Conservation (phyloP, 2,888 invertebrate genomes). For the Orthonychiurus folsomi region DNA sequence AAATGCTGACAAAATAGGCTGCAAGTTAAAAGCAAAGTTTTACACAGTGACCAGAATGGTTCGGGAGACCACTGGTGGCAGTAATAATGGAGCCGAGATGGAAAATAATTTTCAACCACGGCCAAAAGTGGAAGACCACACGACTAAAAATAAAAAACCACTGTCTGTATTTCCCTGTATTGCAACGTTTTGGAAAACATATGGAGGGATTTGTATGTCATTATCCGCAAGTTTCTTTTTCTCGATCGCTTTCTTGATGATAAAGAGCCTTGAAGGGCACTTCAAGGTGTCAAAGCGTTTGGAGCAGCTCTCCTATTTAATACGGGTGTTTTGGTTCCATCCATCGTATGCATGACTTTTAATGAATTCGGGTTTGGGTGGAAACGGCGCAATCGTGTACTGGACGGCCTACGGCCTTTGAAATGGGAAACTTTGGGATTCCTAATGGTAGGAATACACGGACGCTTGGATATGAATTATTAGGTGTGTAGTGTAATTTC, state of each 20-base stretch:
- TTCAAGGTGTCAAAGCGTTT: slow-evolving; percentile 7
- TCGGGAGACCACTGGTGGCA: too few species aligned
- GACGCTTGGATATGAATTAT: not conserved
- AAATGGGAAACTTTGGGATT: not conserved
- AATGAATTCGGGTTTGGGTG: slow-evolving; percentile 6
- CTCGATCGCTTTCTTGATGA: slow-evolving; percentile 7
- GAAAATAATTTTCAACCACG: too few species aligned
- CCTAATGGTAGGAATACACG: slow-evolving; percentile 4
- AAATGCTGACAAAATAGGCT: too few species aligned
- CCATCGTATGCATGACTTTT: not conserved
- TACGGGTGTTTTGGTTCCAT: slow-evolving; percentile 7
- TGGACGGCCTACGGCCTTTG: not conserved
- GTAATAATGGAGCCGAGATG: too few species aligned
- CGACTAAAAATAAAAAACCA: too few species aligned
- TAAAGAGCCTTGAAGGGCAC: slow-evolving; percentile 5
- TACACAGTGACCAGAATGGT: too few species aligned
- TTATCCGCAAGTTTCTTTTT: slow-evolving; percentile 16
- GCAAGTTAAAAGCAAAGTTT: too few species aligned
- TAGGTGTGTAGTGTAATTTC: not conserved
- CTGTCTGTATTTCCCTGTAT: too few species aligned
- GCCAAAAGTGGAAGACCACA: too few species aligned
- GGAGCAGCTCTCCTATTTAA: slow-evolving; percentile 11
- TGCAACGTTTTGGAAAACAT: slow-evolving; percentile 9
- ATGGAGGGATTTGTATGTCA: slow-evolving; percentile 17
- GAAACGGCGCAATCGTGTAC: not conserved